Evolutionary conservation across 2,113 vertebrate species (phyloP), one percentile per base, ranked within the genome.

Genomic region (Loxodonta africana): DNA sequence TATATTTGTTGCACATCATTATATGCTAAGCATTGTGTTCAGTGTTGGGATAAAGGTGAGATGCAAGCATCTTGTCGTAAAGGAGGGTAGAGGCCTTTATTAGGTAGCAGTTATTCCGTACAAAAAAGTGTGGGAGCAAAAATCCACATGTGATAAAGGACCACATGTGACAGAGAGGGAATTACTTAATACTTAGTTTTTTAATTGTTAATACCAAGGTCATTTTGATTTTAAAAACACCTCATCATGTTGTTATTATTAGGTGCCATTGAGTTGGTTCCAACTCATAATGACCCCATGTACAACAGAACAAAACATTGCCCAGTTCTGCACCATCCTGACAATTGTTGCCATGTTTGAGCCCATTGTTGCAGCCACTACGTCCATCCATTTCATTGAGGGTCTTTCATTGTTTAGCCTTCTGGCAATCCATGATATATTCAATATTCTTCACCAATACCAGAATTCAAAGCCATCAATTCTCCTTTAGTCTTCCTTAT

Each of bases 201-300:
- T 90, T 37, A 86, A 33, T 46, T 83, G 44, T 86, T 88, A 69
- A 63, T 53, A 26, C 57, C 60, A 28, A 46, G 23, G n/a, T 26
- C 53, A 80, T 84, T 96, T 78, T 90, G 11, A 88, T 76, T 90
- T 84, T 90, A 62, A 76, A 92, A 90, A 62, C 51, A 51, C 15
- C 20, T 95, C 9, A 65, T 25, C 6, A 26, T 57, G 53, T 57
- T 57, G 53, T 69, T n/a, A 30, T 69, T 33, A 18, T 69, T 14
- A 12, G 67, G 30, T 69, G 67, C 67, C 15, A 30, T 69, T 33
- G 10, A 69, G 67, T 69, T 33, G 30, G 67, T 17, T 69, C 14
- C 1, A 14, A 15, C 10, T 33, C 67, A 69, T 69, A 33, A 26
- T 11, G 26, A 12, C 67, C 25, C 30, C 17, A 5, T 33, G 67